phyloP scores from a whole-genome alignment of 2,797 vertebrate species.

The Crax fasciolata region DNA sequence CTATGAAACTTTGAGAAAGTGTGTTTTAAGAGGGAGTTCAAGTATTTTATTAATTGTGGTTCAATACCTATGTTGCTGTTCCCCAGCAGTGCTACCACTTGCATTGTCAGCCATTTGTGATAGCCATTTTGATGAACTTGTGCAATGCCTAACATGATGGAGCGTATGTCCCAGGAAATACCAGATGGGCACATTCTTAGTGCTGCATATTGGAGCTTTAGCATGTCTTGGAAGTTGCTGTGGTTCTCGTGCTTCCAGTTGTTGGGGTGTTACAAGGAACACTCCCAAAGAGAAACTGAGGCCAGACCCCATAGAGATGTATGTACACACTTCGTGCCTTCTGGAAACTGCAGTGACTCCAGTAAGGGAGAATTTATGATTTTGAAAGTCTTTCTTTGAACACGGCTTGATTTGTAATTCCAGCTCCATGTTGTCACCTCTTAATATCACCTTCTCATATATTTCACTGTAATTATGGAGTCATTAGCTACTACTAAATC shows the following conservation, averaged over 20 bases:
- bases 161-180: background rate
- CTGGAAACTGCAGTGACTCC: background rate
- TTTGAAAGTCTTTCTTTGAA: background rate
- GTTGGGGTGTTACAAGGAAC: fast-evolving
- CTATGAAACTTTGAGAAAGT: background rate
- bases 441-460: background rate
- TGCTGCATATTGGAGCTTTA: background rate
- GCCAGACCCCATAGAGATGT: background rate
- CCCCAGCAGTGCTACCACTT: background rate
- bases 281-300: background rate
- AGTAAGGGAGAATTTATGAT: background rate
- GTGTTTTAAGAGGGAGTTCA: background rate
- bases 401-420: background rate
- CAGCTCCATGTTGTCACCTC: background rate
- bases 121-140: background rate
- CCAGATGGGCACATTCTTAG: background rate
- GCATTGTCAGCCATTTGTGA: background rate
- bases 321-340: fast-evolving
- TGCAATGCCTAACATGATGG: background rate
- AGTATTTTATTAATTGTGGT: background rate
- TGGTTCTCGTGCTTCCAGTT: background rate
- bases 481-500: background rate
- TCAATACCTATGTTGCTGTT: background rate
- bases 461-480: background rate
- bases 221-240: background rate